Conservation (phyloP, 2,797 vertebrate species). For the Valencia hispanica region DNA sequence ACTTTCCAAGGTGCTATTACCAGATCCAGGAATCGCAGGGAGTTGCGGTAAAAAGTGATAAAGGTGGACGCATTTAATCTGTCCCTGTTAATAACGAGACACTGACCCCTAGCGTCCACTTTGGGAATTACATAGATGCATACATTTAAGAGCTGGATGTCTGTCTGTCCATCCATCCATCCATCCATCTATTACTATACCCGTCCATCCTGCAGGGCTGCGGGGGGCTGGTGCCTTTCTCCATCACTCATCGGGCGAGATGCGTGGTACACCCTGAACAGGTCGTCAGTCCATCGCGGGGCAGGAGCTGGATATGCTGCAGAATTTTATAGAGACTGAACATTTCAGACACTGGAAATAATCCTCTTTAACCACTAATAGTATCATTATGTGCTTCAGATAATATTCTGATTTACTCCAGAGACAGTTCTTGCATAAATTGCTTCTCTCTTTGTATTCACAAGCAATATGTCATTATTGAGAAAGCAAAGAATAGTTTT, state of each 20-base stretch:
- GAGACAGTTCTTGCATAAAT: not conserved
- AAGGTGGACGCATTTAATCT: constrained; percentile 30
- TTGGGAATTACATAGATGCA: not conserved
- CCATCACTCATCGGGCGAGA: too few relatives aligned
- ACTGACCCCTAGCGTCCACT: constrained; percentile 48
- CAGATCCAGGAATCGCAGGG: not conserved
- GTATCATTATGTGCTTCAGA: not conserved
- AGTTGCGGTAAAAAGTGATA: constrained; percentile 11
- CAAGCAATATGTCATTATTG: not conserved
- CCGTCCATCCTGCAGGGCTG: too few relatives aligned
- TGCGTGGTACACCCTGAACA: too few relatives aligned
- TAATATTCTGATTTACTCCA: not conserved
- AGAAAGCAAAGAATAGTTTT: not conserved
- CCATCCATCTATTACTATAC: too few relatives aligned
- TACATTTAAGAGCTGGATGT: not conserved
- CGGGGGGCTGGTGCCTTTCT: too few relatives aligned
- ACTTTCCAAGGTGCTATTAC: not conserved
- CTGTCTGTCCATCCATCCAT: too few relatives aligned
- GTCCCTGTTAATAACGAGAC: constrained; percentile 13
- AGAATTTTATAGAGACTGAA: not conserved
- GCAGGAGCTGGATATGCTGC: too few relatives aligned
- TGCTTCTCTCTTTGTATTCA: not conserved
- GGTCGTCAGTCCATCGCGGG: too few relatives aligned
- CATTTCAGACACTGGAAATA: not conserved
- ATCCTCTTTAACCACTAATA: not conserved